Evolutionary conservation across 2,113 vertebrate species (phyloP).

Genomic region (Mobula birostris): DNA sequence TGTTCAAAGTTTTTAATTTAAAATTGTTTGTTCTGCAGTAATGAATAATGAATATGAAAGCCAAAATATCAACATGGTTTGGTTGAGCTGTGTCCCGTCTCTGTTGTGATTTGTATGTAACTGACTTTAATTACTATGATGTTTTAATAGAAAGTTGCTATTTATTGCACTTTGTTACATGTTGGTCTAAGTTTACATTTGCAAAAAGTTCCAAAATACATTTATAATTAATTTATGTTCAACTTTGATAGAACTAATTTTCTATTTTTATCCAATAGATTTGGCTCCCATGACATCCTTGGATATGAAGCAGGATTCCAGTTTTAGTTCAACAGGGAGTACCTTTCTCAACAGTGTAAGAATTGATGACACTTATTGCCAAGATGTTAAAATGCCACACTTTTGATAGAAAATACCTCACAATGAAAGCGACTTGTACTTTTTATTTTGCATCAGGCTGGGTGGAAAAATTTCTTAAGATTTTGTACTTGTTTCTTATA

Average conservation of each 20-base stretch:
- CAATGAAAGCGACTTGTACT: background rate
- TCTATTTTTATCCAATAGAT: conserved; percentile 28
- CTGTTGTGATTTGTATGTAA: background rate
- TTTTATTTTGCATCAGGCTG: background rate
- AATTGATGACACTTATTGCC: background rate
- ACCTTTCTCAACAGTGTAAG: conserved; percentile 23
- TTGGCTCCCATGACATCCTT: background rate
- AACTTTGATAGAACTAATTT: background rate
- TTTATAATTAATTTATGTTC: background rate
- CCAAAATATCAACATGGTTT: background rate
- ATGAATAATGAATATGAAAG: no score
- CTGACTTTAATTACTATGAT: background rate
- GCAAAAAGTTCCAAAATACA: background rate
- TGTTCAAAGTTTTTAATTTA: background rate
- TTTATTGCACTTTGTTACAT: background rate
- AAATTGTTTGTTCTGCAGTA: background rate
- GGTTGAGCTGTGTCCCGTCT: background rate
- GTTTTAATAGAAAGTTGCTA: background rate
- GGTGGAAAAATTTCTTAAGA: background rate
- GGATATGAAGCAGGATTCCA: background rate
- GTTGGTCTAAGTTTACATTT: background rate
- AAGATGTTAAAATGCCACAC: background rate
- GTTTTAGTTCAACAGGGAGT: background rate
- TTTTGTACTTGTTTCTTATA: background rate
- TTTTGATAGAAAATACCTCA: background rate